Base-by-base conservation (phyloP, 2,113 vertebrate species). In the Dissostichus mawsoni region DNA sequence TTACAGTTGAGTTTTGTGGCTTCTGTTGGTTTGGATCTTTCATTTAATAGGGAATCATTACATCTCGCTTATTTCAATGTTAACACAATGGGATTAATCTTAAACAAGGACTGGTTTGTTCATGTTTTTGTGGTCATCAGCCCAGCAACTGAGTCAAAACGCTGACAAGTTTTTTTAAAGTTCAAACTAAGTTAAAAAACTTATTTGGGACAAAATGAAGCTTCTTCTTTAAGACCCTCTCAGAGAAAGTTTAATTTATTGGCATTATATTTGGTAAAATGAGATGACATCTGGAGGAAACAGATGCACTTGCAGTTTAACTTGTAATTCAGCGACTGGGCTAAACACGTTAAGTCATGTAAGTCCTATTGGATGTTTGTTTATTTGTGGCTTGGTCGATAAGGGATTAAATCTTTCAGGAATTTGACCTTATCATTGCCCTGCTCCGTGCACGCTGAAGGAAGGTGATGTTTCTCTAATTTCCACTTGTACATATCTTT, bases 401-500 rank as follows among this genome's bases (percentile, higher is more conserved):
- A 47, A 10, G 66, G 88, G 89, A 86, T 92, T 85, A 79, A 79
- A 80, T 90, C 89, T 88, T 70, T 56, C 56, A 87, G 74, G 84
- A 87, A 87, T 90, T 82, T 78, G 70, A 87, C 84, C 86, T 74
- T 71, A 67, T 80, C 78, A 61, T 23, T 82, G 64, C 76, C 67
- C 63, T 67, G 11, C 66, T 80, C 66, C 74, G 66, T 82, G 41
- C 78, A 57, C 12, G 50, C 59, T 61, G 45, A 67, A 59, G 25
- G 48, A 78, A 82, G 72, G 69, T 29, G 48, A 78, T 73, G 55
- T 65, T 23, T 82, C 20, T 69, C 56, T 86, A 3, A 83, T 80
- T 75, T 81, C 59, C 52, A 8, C 10, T 6, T 57, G 56, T 68
- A 76, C 44, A 47, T 72, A 41, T 70, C 57, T 5, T 58, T 48